Evolutionary conservation across 2,113 vertebrate genomes (phyloP), one percentile per base, ranked within the genome.

Genomic region (Brachypodius melanocephalos): DNA sequence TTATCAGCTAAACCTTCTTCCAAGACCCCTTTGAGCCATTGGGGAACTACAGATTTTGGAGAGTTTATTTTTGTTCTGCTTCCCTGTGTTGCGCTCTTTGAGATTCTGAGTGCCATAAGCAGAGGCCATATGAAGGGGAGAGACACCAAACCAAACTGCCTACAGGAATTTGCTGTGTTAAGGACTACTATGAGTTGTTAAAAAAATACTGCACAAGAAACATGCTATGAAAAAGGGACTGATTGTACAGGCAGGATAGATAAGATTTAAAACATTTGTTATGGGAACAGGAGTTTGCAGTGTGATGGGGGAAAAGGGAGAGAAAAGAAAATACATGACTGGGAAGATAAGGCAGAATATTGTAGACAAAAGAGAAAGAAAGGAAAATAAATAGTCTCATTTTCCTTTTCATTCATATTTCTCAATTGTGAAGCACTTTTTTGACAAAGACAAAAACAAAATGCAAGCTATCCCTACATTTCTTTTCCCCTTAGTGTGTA

Each of bases 1-100:
- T 96, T 96, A 92, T 84, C 65, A 96, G 77, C 73, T 90, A 91
- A 94, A 94, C 84, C 88, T 85, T 94, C 78, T 82, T 85, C 69
- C 62, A 61, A 79, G 82, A 87, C 83, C 88, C 93, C 72, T 84
- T 75, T 88, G 58, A 76, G 65, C 34, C 78, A 36, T 1, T 38
- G 59, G 63, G 42, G 62, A 68, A 49, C 65, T 46, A 59, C 29
- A 76, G 52, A 73, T 96, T 93, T 96, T 80, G 91, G 89, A 89
- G 49, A 52, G 36, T 58, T 93, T 88, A n/a, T 88, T 91, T 96
- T 85, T 92, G 36, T 83, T 96, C 51, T 80, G 40, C 59, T 88
- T 83, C 61, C 45, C 61, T 73, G 63, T 48, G 22, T 69, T 71
- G 59, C 69, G 46, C 55, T 87, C 10, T 93, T 43, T 36, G 68